Percentiles rank a stretch among this genome's conserved stretches.
Conservation (phyloP, 2,888 invertebrate species). For the Cryptophagus acutangulus region DNA sequence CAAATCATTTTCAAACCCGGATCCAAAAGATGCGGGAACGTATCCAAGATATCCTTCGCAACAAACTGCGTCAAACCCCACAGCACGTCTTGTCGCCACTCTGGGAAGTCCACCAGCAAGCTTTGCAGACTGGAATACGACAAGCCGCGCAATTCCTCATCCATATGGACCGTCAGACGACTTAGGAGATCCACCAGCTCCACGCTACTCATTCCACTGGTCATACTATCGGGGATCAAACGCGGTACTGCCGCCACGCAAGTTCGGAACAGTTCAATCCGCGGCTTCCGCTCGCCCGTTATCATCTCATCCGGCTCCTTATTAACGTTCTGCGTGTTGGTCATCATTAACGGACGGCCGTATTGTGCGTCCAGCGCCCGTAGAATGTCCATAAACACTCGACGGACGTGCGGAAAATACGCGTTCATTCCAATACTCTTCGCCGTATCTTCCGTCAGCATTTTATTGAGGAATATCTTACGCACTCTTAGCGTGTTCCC, state of each 20-base stretch:
- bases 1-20: conserved; percentile 88
- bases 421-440: conserved; percentile 94
- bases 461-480: conserved; percentile 94
- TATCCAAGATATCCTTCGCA: conserved; percentile 86
- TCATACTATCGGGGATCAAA: conserved; percentile 96
- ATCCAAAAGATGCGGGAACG: conserved; percentile 84
- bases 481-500: conserved; percentile 89
- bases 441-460: conserved; percentile 94
- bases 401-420: conserved; percentile 92
- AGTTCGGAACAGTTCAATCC: conserved; percentile 95
- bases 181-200: conserved; percentile 93
- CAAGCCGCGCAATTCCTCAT: conserved; percentile 90
- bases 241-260: conserved; percentile 98
- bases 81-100: conserved; percentile 96
- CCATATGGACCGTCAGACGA: conserved; percentile 94
- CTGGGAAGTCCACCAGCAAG: conserved; percentile 90
- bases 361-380: conserved; percentile 92
- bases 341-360: conserved; percentile 95
- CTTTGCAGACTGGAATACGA: conserved; percentile 95
- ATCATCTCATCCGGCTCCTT: conserved; percentile 91
- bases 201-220: conserved; percentile 78
- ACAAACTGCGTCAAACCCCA: conserved; percentile 93
- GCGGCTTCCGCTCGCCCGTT: conserved; percentile 93
- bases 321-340: conserved; percentile 90
- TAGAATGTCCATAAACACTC: conserved; percentile 93